Base-by-base conservation (phyloP, 2,113 vertebrate genomes). In the Microtus ochrogaster region DNA sequence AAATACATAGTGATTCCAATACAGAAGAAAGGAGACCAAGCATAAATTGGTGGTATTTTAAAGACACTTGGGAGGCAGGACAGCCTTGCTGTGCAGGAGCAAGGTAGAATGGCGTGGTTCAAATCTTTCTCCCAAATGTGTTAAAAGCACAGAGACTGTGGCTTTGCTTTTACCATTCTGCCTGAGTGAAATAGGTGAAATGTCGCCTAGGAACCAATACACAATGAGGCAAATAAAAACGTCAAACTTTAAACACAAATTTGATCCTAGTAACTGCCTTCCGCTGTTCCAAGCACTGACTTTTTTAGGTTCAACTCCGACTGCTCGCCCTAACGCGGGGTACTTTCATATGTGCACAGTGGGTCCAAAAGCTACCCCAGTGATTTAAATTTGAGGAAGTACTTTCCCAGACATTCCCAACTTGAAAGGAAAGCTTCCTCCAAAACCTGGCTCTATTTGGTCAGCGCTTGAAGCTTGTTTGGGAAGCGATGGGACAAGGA, bases 211-310 rank as follows among this genome's bases (percentile, higher is more conserved):
- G 70, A 66, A 79, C 2, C 52, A 95, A 90, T 24, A 39, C 24
- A 81, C 63, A 79, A 17, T 68, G 4, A 55, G 5, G n/a, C 72
- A 82, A 30, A 73, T n/a, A 33, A 92, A 39, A 82, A 49, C 12
- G 58, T 58, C 14, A 97, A 97, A 97, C 88, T 93, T 96, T 26
- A 90, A 93, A 95, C 41, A 90, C 68, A 82, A 61, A 94, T 90
- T 52, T 83, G 76, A 79, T 68, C 72, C 72, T 26, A 85, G 41
- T 41, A 55, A 86, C 39, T 63, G 74, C 28, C 66, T 91, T 96
- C 33, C 86, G 36, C 33, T 74, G 78, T 88, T 87, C 63, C 89
- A 92, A 93, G 41, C 30, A 72, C 58, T 26, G 68, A 16, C 55
- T 49, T 41, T 66, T 63, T 58, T 16, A 95, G 66, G 39, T 89